Percentiles rank a stretch among this genome's conserved stretches.
Conservation (phyloP, 37 sponge, comb jelly and placozoan species). For the Hormiphora californensis region DNA sequence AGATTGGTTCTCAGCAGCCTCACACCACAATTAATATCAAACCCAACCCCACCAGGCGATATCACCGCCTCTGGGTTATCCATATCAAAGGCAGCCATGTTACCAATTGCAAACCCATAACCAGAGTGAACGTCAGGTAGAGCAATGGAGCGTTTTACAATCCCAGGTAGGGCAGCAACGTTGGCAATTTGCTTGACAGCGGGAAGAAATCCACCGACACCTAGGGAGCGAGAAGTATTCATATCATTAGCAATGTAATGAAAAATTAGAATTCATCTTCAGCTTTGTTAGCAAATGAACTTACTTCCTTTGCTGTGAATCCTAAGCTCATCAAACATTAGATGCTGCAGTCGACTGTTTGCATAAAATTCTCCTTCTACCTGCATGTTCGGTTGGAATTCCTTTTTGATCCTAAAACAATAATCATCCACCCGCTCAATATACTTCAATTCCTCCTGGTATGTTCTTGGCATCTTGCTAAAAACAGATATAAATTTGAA, state of each 20-base stretch:
- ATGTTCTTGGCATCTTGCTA: constrained; percentile 61
- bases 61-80: constrained; percentile 80
- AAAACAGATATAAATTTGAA: too few species aligned
- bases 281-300: too few species aligned
- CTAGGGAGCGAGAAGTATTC: constrained; percentile 54
- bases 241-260: too few species aligned
- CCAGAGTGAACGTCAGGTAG: constrained; percentile 97
- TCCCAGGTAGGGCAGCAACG: constrained; percentile 94
- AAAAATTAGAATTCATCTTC: too few species aligned
- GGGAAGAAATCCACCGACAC: constrained; percentile 96
- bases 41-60: constrained; percentile 97
- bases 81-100: constrained; percentile 98
- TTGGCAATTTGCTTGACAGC: constrained; percentile 96
- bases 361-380: constrained; percentile 97
- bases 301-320: constrained; percentile 62
- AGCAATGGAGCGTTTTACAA: constrained; percentile 88
- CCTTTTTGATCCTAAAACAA: constrained; percentile 85
- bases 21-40: constrained; percentile 99
- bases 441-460: constrained; percentile 76
- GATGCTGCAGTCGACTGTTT: constrained; percentile 69
- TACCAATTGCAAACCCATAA: constrained; percentile 97
- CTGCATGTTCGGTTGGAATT: constrained; percentile 97
- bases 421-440: constrained; percentile 67
- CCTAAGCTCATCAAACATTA: constrained; percentile 92
- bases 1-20: constrained; percentile 88